These are phyloP conservation scores for Felis chaus DNA, from an alignment of 2,113 vertebrate species.

Conservation along the genomic window DNA sequence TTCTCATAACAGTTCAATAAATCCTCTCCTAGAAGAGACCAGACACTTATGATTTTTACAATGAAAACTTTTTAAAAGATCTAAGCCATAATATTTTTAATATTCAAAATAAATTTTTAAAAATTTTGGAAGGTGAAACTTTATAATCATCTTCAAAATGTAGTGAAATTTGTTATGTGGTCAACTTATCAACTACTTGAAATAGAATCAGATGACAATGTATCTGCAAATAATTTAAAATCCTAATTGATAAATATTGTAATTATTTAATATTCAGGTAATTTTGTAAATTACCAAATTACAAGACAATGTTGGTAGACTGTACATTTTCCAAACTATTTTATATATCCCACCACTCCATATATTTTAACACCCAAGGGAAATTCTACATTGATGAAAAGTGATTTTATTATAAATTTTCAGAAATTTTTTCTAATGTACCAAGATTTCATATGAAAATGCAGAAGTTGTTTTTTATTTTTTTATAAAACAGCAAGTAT, in stretches of 20 bases:
- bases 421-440: slow-evolving; percentile 62
- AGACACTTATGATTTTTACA: background rate
- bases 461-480: slow-evolving; percentile 76
- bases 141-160: slow-evolving; percentile 49
- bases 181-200: slow-evolving; percentile 46
- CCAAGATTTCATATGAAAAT: slow-evolving; percentile 74
- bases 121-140: slow-evolving; percentile 14
- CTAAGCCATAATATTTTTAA: background rate
- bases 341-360: background rate
- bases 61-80: background rate
- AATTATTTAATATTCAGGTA: slow-evolving; percentile 31
- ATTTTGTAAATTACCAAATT: slow-evolving; percentile 55
- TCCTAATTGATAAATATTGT: slow-evolving; percentile 4
- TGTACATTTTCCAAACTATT: background rate
- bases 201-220: background rate
- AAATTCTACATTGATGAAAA: slow-evolving; percentile 52
- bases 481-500: slow-evolving; percentile 82
- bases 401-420: slow-evolving; percentile 59
- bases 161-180: background rate
- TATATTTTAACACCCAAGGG: slow-evolving; percentile 24
- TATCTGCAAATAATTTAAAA: slow-evolving; percentile 46
- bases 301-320: slow-evolving; percentile 19
- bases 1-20: slow-evolving; percentile 48
- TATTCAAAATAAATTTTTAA: slow-evolving; percentile 9
- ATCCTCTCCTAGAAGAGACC: background rate